Evolutionary conservation across 2,113 vertebrate genomes (phyloP), one percentile per base, ranked within the genome.

Genomic region (Oceanites oceanicus): DNA sequence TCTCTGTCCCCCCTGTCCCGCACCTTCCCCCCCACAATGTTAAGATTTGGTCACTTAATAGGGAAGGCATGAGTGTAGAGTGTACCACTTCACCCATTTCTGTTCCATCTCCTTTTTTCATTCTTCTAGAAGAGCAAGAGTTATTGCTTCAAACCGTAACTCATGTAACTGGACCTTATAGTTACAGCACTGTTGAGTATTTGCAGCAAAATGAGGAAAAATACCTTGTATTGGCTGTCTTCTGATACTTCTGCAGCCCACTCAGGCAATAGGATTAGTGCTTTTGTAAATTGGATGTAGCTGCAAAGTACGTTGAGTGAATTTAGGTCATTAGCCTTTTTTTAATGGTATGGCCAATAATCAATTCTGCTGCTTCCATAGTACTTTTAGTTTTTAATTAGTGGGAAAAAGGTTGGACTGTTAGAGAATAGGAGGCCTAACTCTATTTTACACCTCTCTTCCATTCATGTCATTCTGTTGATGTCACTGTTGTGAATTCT

Each of bases 381-480:
- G 25, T 70, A 67, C 38, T 59, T 92, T 66, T 45, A 62, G 50
- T 42, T 90, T 93, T 86, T 89, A 94, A 79, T 91, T 94, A 82
- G 55, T 66, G 66, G 26, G 32, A 2, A 36, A 91, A 76, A 38
- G 7, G 55, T 88, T 73, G 74, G 49, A 66, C 29, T 67, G 38
- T 25, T 87, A 68, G 56, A 81, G 71, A 85, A 89, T 53, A 85
- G 89, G 59, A 91, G 86, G 47, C 84, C 71, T 96, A 75, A 71
- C 91, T 96, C 84, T 95, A 89, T 78, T 97, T 86, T 89, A 63
- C 55, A 94, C 86, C 77, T 92, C 81, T 94, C 90, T 96, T 91
- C 89, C 91, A 92, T 95, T 95, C 91, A 71, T 96, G 84, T 96
- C 91, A 92, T 96, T 86, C 87, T 95, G 97, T 97, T 95, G 91